Evolutionary conservation across 2,113 vertebrate species (phyloP).

Genomic region (Seriola aureovittata): DNA sequence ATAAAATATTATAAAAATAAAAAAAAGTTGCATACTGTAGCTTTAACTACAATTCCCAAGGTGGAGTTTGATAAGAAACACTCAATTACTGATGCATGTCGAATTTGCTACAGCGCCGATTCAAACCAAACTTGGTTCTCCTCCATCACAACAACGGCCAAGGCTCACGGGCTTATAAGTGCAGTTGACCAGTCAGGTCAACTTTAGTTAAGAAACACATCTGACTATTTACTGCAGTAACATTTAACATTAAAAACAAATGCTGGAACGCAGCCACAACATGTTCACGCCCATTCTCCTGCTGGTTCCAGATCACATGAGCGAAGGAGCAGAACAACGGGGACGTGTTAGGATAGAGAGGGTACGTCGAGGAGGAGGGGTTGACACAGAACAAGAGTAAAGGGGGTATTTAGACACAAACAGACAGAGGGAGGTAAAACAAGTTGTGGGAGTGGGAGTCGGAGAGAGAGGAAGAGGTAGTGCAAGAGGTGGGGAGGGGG

Average conservation of each 20-base stretch:
- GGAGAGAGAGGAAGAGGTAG: neutral
- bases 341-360: neutral
- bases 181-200: neutral
- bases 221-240: neutral
- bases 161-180: neutral
- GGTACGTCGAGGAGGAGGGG: neutral
- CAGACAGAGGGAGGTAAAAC: constrained; percentile 39
- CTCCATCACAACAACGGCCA: neutral
- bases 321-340: neutral
- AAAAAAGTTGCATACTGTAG: neutral
- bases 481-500: constrained; percentile 11
- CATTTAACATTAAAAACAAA: neutral
- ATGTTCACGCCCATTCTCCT: neutral
- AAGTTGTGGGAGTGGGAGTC: constrained; percentile 6
- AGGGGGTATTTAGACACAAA: neutral
- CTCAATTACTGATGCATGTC: neutral
- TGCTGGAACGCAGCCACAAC: neutral
- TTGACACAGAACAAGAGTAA: neutral
- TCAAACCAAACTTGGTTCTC: no score
- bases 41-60: neutral
- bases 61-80: neutral
- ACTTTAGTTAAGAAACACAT: neutral
- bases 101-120: no score
- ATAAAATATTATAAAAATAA: no score
- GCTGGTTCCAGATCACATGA: neutral